These are phyloP conservation scores for Halichoeres trimaculatus DNA, from an alignment of 2,113 vertebrate species.

Conservation along the genomic window DNA sequence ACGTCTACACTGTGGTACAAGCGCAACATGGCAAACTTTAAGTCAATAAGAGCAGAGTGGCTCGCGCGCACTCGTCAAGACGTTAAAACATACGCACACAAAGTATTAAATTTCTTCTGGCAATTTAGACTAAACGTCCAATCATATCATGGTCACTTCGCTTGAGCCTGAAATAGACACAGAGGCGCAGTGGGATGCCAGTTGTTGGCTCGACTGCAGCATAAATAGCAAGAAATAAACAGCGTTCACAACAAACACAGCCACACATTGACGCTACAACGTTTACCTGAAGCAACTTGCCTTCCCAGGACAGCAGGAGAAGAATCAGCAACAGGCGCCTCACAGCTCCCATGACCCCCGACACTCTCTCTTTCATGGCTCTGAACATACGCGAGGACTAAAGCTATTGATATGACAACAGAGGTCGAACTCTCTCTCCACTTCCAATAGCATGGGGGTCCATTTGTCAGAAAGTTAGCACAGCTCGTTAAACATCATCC, in stretches of 20 bases:
- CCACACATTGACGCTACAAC: not conserved
- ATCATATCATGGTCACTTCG: constrained; percentile 58
- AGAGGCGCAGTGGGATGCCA: constrained; percentile 32
- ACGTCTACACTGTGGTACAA: not conserved
- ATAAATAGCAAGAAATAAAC: constrained; percentile 46
- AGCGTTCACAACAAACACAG: constrained; percentile 8
- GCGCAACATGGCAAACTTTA: not conserved
- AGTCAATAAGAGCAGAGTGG: not conserved
- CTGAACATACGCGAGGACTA: constrained; percentile 15
- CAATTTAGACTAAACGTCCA: constrained; percentile 25
- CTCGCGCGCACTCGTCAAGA: not conserved
- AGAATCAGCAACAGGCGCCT: constrained; percentile 56
- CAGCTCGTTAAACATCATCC: not conserved
- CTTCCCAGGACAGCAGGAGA: constrained; percentile 66
- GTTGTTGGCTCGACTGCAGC: constrained; percentile 9
- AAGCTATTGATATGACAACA: constrained; percentile 49
- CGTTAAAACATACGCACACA: too few species aligned
- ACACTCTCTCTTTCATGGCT: constrained; percentile 36
- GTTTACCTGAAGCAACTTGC: constrained; percentile 66
- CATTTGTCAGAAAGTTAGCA: constrained; percentile 28
- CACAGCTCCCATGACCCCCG: constrained; percentile 46
- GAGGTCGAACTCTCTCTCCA: constrained; percentile 59
- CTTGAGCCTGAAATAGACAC: constrained; percentile 73
- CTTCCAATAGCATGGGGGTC: constrained; percentile 28
- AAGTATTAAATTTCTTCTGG: constrained; percentile 38